Percentiles rank a stretch among this genome's conserved stretches.
Evolutionary conservation across 2,888 invertebrate genomes (phyloP).

Genomic region (Steinernema carpocapsae): DNA sequence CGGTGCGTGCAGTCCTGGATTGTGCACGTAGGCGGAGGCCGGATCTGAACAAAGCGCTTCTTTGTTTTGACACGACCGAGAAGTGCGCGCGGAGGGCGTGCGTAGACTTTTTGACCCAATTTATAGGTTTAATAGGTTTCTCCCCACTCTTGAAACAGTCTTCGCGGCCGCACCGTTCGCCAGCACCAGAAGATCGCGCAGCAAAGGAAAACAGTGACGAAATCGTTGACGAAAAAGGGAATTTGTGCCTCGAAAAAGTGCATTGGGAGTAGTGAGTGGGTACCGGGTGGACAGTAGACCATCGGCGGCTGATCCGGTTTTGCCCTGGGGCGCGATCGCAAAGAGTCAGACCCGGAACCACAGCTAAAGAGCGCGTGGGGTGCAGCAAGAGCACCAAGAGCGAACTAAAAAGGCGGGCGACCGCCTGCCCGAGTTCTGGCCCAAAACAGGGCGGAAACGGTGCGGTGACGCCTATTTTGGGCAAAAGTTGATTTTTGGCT

Average conservation of each 20-base stretch:
- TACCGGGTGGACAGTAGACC: slow-evolving; percentile 1
- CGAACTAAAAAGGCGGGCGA: not conserved
- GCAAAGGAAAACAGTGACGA: slow-evolving; percentile 28
- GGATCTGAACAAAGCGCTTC: slow-evolving; percentile 29
- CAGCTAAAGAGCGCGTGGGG: not conserved
- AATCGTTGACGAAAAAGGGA: slow-evolving; percentile 11
- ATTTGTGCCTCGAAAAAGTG: slow-evolving; percentile 30
- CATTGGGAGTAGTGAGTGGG: slow-evolving; percentile 1
- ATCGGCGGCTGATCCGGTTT: not conserved
- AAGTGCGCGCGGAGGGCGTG: slow-evolving; percentile 31
- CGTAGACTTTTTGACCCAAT: slow-evolving; percentile 35
- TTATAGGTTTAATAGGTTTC: slow-evolving; percentile 34
- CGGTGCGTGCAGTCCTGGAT: slow-evolving; percentile 17
- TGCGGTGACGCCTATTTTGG: slow-evolving; percentile 21
- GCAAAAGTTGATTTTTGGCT: not conserved
- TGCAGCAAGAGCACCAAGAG: not conserved
- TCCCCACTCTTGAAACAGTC: slow-evolving; percentile 30
- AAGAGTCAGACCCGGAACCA: slow-evolving; percentile 17
- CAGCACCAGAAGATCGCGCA: slow-evolving; percentile 3
- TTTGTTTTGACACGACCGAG: slow-evolving; percentile 34
- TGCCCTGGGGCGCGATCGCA: slow-evolving; percentile 20
- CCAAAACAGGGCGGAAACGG: not conserved
- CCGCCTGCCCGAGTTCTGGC: not conserved
- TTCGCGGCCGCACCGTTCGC: slow-evolving; percentile 15
- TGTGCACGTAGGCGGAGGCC: not conserved